Evolutionary conservation across 1,140 invertebrate species (phyloP).

Genomic region (Drosophila bifasciata): DNA sequence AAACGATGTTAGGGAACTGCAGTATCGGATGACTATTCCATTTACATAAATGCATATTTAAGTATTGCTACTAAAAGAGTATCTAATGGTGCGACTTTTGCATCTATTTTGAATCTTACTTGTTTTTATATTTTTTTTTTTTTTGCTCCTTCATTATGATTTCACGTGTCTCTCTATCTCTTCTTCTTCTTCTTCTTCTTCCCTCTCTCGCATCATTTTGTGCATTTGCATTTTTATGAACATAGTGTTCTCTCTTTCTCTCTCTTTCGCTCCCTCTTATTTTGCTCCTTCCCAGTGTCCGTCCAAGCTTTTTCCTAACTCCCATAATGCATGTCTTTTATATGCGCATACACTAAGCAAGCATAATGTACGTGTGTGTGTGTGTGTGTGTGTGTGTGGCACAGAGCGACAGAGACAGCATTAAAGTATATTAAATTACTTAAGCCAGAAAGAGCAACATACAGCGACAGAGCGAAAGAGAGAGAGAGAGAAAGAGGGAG

Average conservation of each 20-base stretch:
- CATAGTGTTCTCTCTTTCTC: slow-evolving; percentile 53
- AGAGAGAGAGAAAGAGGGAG: slow-evolving; percentile 6
- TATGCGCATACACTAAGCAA: slow-evolving; percentile 79
- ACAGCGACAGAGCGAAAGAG: not conserved
- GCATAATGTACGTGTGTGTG: slow-evolving; percentile 53
- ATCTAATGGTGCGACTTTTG: too few relatives aligned
- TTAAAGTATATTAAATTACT: slow-evolving; percentile 81
- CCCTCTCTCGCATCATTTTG: slow-evolving; percentile 57
- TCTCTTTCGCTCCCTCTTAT: slow-evolving; percentile 5
- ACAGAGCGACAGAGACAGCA: slow-evolving; percentile 23
- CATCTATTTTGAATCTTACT: too few relatives aligned
- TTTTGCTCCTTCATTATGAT: slow-evolving; percentile 65
- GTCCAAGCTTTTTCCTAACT: slow-evolving; percentile 25
- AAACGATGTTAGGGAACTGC: too few relatives aligned
- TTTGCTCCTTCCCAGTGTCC: slow-evolving; percentile 11
- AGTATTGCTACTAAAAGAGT: too few relatives aligned
- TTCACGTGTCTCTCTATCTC: slow-evolving; percentile 47
- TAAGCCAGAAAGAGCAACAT: slow-evolving; percentile 62
- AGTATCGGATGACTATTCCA: too few relatives aligned
- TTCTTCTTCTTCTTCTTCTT: too few relatives aligned
- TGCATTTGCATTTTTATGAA: slow-evolving; percentile 81
- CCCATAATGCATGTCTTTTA: slow-evolving; percentile 76
- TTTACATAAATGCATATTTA: too few relatives aligned
- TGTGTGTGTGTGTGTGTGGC: slow-evolving; percentile 22
- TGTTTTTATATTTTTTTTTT: slow-evolving; percentile 3